Evolutionary conservation across 1,140 invertebrate species (phyloP), one percentile per base, ranked within the genome.

Genomic region (Stegodyphus mimosarum): DNA sequence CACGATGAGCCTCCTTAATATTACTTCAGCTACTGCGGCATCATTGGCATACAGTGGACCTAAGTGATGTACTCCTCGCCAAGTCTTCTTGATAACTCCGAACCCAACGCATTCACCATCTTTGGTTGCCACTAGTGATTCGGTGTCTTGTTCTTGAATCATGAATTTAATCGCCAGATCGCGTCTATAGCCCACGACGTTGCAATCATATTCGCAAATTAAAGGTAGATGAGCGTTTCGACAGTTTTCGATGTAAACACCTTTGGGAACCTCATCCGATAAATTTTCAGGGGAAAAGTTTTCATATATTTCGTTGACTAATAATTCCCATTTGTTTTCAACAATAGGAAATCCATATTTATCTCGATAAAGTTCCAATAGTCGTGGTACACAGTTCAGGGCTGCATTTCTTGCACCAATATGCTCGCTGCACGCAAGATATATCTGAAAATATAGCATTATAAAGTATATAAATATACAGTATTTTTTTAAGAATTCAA

Each of bases 11-110:
- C 15, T 15, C 67, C 60, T 69, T n/a, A 89, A 70, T 5, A 89
- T 13, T 7, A 86, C 53, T 81, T 88, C 87, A 5, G 88, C 88
- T 7, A 89, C 67, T 0, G 60, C 70, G 51, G 84, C 55, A 63
- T 87, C 87, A 49, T 87, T 71, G 13, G 88, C 88, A 70, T 89
- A 89, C 18, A 89, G 50, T 11, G 88, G 88, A 10, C 88, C 88
- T 6, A 87, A 33, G 48, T 88, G 86, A 5, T 71, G 78, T 18
- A 69, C 64, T 9, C 79, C 84, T 51, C 78, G 48, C 18, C 78
- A 84, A 17, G 80, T 87, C 5, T 51, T 79, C 17, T 83, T 75
- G 2, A 88, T 73, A 50, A 74, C 87, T 5, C 87, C 88, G 49
- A 76, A 88, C 7, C 88, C 88, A 18, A 86, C 64, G 17, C 88